Percentiles rank a stretch among this genome's conserved stretches.
phyloP scores from a whole-genome alignment of 2,797 vertebrate species.

The Sebastes nivosus region DNA sequence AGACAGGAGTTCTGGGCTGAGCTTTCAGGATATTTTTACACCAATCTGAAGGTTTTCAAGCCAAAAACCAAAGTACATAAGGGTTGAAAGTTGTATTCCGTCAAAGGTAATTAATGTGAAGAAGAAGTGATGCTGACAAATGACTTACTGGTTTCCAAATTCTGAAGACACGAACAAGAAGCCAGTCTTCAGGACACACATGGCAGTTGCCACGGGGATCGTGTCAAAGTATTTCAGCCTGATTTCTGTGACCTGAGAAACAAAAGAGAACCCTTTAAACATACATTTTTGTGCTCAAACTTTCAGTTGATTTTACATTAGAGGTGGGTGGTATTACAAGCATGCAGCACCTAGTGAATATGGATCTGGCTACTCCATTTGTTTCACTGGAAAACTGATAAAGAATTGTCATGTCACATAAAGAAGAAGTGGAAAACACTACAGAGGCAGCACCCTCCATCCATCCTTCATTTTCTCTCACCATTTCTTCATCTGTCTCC shows the following conservation, averaged over 20 bases:
- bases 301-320: background rate
- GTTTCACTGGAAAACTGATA: background rate
- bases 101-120: background rate
- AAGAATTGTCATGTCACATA: background rate
- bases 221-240: conserved; percentile 98
- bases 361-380: background rate
- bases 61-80: background rate
- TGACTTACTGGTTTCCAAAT: conserved; percentile 99
- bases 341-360: background rate
- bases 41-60: background rate
- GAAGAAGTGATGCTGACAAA: background rate
- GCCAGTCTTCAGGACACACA: conserved; percentile 98
- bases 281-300: background rate
- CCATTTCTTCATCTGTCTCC: conserved; percentile 99
- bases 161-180: conserved; percentile 98
- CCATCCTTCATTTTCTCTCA: conserved; percentile 64
- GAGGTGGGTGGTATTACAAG: background rate
- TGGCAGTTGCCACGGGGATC: conserved; percentile 95
- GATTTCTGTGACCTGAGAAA: conserved; percentile 94
- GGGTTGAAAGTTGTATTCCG: background rate
- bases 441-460: background rate
- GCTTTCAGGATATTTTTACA: background rate
- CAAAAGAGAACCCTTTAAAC: background rate
- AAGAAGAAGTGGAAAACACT: background rate
- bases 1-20: background rate